These are phyloP conservation scores for Onchidella celtica DNA, from an alignment of 2,888 invertebrate genomes.

Conservation along the genomic window DNA sequence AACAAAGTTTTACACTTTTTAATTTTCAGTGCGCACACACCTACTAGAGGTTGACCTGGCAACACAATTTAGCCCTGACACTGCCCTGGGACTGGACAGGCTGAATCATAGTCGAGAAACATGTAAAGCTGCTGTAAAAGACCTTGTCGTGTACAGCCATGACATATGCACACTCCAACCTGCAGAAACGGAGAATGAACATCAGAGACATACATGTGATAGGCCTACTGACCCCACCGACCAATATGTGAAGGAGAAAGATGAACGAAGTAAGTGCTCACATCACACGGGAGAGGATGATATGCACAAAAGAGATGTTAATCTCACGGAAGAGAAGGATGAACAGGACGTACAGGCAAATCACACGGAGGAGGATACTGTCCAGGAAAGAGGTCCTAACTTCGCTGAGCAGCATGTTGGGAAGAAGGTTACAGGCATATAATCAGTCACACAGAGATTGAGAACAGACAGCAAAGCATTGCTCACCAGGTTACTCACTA, in stretches of 20 bases:
- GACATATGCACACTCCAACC: not conserved
- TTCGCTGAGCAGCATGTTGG: too few relatives aligned
- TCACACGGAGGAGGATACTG: too few relatives aligned
- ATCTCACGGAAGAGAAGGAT: not conserved
- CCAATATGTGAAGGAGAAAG: too few relatives aligned
- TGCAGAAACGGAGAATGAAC: not conserved
- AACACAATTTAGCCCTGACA: conserved; percentile 65
- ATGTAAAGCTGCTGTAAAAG: conserved; percentile 46
- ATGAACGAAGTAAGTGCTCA: not conserved
- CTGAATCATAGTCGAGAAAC: conserved; percentile 57
- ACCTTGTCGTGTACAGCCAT: not conserved
- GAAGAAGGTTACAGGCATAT: too few relatives aligned
- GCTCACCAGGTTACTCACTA: too few relatives aligned
- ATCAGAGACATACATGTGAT: too few relatives aligned
- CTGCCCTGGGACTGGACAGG: conserved; percentile 54
- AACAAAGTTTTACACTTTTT: too few relatives aligned
- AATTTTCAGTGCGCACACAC: conserved; percentile 62
- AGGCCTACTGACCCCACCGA: too few relatives aligned
- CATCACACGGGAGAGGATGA: not conserved
- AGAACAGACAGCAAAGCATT: too few relatives aligned
- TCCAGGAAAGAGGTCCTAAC: too few relatives aligned
- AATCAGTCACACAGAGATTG: too few relatives aligned
- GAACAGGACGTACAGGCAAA: not conserved
- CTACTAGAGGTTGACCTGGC: conserved; percentile 67
- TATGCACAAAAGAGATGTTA: not conserved